phyloP scores from a whole-genome alignment of 2,888 invertebrate species.

The Seladonia tumulorum region DNA sequence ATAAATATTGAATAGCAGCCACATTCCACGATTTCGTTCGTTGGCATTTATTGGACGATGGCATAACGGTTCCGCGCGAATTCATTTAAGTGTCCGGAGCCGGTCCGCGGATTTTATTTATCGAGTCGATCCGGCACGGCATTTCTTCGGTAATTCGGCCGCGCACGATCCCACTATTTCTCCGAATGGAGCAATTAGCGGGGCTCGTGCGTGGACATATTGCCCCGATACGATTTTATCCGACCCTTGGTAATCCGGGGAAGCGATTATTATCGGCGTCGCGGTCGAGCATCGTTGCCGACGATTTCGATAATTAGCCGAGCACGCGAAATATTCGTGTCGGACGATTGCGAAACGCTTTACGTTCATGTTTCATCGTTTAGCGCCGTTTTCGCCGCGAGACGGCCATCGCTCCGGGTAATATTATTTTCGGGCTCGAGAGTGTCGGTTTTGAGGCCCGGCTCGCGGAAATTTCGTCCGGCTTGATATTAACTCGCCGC shows the following conservation, averaged over 20 bases:
- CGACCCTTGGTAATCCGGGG: constrained; percentile 36
- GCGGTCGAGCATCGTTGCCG: constrained; percentile 17
- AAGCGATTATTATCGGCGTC: constrained; percentile 31
- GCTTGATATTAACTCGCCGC: no score
- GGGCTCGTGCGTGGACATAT: background rate
- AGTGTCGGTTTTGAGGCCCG: background rate
- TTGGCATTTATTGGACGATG: background rate
- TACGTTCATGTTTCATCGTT: background rate
- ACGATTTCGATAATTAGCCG: constrained; percentile 40
- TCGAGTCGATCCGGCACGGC: background rate
- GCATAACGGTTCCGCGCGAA: background rate
- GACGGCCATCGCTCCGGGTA: background rate
- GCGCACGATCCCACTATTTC: constrained; percentile 1
- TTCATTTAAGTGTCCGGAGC: background rate
- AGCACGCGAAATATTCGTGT: background rate
- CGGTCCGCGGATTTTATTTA: background rate
- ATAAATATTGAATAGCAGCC: background rate
- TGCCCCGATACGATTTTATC: constrained; percentile 30
- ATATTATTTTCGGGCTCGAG: background rate
- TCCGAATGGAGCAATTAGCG: constrained; percentile 14
- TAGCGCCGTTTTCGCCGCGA: background rate
- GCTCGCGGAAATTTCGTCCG: background rate
- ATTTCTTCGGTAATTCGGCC: background rate
- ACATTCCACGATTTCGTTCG: background rate
- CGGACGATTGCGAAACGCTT: background rate